Conservation (phyloP, 2,113 vertebrate species). For the Nyctibius bracteatus region DNA sequence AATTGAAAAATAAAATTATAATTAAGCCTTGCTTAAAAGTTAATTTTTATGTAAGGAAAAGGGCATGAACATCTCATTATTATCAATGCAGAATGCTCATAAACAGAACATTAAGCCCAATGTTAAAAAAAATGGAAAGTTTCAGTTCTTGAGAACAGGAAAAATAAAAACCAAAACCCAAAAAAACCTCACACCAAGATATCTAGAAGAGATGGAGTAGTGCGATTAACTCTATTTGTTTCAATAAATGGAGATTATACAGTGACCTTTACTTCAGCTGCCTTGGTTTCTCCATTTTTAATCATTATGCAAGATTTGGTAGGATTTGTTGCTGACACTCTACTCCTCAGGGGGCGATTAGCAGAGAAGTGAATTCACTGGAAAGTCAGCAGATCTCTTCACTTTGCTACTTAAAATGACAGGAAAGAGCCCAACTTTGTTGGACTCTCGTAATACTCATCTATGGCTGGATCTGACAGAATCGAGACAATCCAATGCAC, state of each 20-base stretch:
- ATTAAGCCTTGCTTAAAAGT: conserved; percentile 45
- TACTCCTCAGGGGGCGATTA: conserved; percentile 86
- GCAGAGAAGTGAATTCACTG: conserved; percentile 74
- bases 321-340: conserved; percentile 78
- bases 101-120: neutral
- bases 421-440: neutral
- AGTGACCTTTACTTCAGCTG: conserved; percentile 86
- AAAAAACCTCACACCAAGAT: neutral
- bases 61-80: neutral
- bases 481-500: neutral
- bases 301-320: conserved; percentile 86
- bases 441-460: conserved; percentile 21
- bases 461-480: neutral
- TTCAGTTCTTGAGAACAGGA: neutral
- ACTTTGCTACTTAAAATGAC: conserved; percentile 58
- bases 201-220: conserved; percentile 70
- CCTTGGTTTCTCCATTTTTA: conserved; percentile 85
- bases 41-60: conserved; percentile 13
- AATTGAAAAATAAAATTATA: neutral
- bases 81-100: neutral
- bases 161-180: neutral
- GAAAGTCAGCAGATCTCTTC: conserved; percentile 68
- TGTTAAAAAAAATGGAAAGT: neutral
- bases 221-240: conserved; percentile 86
- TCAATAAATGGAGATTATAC: conserved; percentile 84